Evolutionary conservation across 2,888 invertebrate genomes (phyloP).

Genomic region (Philaethria dido): DNA sequence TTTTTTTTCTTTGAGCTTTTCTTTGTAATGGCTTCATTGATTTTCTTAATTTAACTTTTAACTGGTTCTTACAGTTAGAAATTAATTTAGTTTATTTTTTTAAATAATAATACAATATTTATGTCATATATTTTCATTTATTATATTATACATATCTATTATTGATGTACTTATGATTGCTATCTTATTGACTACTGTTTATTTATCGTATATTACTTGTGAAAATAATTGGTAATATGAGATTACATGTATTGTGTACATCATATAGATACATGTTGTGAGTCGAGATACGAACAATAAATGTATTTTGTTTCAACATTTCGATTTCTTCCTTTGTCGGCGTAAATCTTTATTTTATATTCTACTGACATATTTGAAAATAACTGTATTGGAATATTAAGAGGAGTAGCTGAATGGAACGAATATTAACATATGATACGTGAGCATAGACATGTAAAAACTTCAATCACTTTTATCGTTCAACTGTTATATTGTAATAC

Average conservation of each 20-base stretch:
- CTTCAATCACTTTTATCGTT: conserved; percentile 7
- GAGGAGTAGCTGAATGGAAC: not conserved
- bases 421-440: not conserved
- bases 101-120: no score
- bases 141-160: conserved; percentile 21
- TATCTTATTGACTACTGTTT: conserved; percentile 30
- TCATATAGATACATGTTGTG: no score
- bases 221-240: conserved; percentile 28
- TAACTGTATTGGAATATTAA: not conserved
- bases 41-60: not conserved
- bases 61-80: not conserved
- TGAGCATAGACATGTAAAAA: conserved; percentile 3
- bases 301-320: conserved; percentile 2
- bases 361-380: not conserved
- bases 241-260: conserved; percentile 1
- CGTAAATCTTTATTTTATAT: not conserved
- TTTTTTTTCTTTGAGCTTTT: not conserved
- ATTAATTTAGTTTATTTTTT: not conserved
- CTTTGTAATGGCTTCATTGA: not conserved
- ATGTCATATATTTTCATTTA: not conserved
- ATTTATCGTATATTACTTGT: conserved; percentile 30
- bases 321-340: not conserved
- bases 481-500: conserved; percentile 8
- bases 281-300: conserved; percentile 4
- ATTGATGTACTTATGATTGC: conserved; percentile 27